Evolutionary conservation across 1,140 invertebrate species (phyloP).

Genomic region (Euglossa dilemma): DNA sequence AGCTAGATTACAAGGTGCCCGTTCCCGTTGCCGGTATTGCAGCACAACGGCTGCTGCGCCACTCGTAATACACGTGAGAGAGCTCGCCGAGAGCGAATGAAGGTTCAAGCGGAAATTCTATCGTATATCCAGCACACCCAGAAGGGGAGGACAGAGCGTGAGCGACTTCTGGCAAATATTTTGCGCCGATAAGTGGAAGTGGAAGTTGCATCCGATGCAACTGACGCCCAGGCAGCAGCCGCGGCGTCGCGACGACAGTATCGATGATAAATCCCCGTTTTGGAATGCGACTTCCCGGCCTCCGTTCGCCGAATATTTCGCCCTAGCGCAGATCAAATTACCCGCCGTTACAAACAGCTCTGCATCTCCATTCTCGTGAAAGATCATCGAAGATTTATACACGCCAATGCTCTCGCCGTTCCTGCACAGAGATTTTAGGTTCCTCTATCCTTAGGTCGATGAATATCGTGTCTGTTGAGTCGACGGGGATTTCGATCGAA

Average conservation of each 20-base stretch:
- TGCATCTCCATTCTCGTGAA: background rate
- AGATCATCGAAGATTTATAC: background rate
- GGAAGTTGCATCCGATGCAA: constrained; percentile 15
- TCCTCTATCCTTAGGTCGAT: no score
- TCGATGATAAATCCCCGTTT: constrained; percentile 37
- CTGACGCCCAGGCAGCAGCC: background rate
- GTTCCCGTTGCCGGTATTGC: constrained; percentile 35
- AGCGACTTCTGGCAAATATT: constrained; percentile 56
- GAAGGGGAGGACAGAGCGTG: background rate
- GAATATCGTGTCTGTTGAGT: no score
- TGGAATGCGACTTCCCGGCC: background rate
- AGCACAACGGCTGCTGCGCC: constrained; percentile 21
- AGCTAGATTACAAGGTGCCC: constrained; percentile 62
- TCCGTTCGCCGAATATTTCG: background rate
- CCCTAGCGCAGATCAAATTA: constrained; percentile 2
- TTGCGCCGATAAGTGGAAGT: constrained; percentile 55
- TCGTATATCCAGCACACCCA: constrained; percentile 23
- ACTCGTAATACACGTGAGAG: constrained; percentile 66
- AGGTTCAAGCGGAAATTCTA: constrained; percentile 59
- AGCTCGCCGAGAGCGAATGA: constrained; percentile 51
- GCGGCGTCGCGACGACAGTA: background rate
- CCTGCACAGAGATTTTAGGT: background rate
- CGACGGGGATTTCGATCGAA: no score
- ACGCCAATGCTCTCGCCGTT: no score
- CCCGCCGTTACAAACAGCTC: background rate